phyloP scores from a whole-genome alignment of 2,113 vertebrate species.

The Emydura subglobosa region DNA sequence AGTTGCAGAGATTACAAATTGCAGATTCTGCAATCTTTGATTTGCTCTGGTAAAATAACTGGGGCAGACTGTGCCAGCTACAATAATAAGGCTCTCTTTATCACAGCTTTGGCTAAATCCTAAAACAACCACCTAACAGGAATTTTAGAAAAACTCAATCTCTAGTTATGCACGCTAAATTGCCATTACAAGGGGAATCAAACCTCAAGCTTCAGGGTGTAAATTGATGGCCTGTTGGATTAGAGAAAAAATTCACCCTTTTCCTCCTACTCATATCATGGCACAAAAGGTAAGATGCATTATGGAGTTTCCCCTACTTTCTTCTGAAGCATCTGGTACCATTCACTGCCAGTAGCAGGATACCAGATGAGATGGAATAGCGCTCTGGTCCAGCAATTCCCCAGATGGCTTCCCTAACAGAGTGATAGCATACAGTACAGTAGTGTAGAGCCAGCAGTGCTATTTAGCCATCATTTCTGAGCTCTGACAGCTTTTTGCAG shows the following conservation, averaged over 20 bases:
- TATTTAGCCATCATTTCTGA: not conserved
- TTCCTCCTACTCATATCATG: not conserved
- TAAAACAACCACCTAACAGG: constrained; percentile 45
- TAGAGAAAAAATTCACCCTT: not conserved
- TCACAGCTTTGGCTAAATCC: constrained; percentile 42
- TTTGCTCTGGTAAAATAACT: constrained; percentile 34
- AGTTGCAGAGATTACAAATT: accelerated
- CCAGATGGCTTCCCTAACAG: not conserved
- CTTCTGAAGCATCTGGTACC: accelerated
- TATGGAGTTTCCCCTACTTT: not conserved
- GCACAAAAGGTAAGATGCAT: not conserved
- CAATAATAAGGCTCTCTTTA: constrained; percentile 51
- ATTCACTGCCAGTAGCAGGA: not conserved
- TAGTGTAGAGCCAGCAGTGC: too few relatives aligned
- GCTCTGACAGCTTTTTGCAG: constrained; percentile 47
- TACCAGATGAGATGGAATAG: accelerated
- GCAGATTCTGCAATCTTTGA: constrained; percentile 42
- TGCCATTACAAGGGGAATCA: not conserved
- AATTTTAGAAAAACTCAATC: constrained; percentile 49
- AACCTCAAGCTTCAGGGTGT: not conserved
- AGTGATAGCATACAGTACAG: not conserved
- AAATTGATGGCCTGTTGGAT: not conserved
- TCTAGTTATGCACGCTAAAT: constrained; percentile 41
- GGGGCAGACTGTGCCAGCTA: constrained; percentile 32
- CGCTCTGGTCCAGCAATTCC: accelerated